Conservation (phyloP, 2,888 invertebrate species). For the Eurytoma adleriae region DNA sequence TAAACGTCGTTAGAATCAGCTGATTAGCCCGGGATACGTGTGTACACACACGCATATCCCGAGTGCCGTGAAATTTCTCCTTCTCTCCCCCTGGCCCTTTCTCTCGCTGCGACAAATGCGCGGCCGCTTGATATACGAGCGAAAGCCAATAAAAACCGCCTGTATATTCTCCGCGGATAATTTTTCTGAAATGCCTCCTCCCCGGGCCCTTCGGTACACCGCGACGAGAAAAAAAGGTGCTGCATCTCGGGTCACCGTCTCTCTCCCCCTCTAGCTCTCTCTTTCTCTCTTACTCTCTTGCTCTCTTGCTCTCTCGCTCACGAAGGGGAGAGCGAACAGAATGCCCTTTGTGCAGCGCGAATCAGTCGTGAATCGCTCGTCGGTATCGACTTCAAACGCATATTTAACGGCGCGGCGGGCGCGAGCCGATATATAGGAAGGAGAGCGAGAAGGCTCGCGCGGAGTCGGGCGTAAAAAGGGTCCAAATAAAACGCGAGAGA, state of each 20-base stretch:
- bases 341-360: conserved; percentile 60
- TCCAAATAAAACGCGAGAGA: conserved; percentile 27
- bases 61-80: conserved; percentile 38
- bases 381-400: conserved; percentile 61
- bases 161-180: conserved; percentile 35
- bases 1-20: conserved; percentile 32
- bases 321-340: conserved; percentile 40
- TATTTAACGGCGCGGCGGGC: conserved; percentile 38
- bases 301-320: no score
- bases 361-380: conserved; percentile 60
- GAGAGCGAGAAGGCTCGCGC: conserved; percentile 27
- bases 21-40: conserved; percentile 28
- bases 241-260: conserved; percentile 13
- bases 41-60: not conserved
- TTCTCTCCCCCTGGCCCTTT: not conserved
- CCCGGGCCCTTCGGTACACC: no score
- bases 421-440: conserved; percentile 8
- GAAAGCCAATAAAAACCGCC: conserved; percentile 40
- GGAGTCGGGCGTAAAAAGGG: conserved; percentile 31
- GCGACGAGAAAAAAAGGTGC: conserved; percentile 7
- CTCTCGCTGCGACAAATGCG: conserved; percentile 39
- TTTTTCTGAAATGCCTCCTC: conserved; percentile 43
- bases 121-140: conserved; percentile 36
- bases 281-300: no score
- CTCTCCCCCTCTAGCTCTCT: no score